Evolutionary conservation across 1,140 invertebrate genomes (phyloP), one percentile per base, ranked within the genome.

Genomic region (Pseudoatta argentina): DNA sequence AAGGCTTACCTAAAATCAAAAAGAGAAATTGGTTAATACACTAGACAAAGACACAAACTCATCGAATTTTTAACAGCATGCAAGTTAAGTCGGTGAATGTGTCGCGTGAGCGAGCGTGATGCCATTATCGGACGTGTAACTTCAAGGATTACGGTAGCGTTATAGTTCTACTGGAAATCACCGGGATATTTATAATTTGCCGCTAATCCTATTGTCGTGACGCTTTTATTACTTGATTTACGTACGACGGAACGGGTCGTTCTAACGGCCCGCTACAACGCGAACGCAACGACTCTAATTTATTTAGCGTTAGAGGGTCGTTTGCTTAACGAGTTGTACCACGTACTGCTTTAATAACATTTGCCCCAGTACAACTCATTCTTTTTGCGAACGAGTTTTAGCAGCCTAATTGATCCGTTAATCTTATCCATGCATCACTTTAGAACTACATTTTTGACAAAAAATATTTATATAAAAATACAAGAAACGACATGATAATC

Each of bases 1-100:
- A 16, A 82, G 59, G 39, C 86, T 39, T 88, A 91, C 89, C 89
- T 91, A 82, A 10, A 91, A 91, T 64, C 63, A 69, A 85, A 82
- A 76, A 75, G 10, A 71, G 24, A 63, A 57, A 77, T 2, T 21
- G 24, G 2, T 57, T 57, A 63, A 63, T 51, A 53, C 4, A 30
- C 63, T 12, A 18, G n/a, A 55, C 51, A 78, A 6, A 6, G 27
- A 51, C 8, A 1, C 34, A 44, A 16, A 4, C 18, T 69, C 27
- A 57, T 78, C 18, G 27, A 16, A 64, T 69, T 67, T 72, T 69
- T 18, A 48, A 82, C 24, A 24, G 66, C 21, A 59, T 39, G 55
- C 78, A 51, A 57, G 51, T 30, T 39, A 57, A 57, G 53, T 16
- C 53, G 53, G 21, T 55, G 24, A 44, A 30, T 34, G 18, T 67